Percentiles rank a stretch among this genome's conserved stretches.
These are phyloP conservation scores for Cyrtonyx montezumae DNA, from an alignment of 2,113 vertebrate genomes.

Conservation along the genomic window DNA sequence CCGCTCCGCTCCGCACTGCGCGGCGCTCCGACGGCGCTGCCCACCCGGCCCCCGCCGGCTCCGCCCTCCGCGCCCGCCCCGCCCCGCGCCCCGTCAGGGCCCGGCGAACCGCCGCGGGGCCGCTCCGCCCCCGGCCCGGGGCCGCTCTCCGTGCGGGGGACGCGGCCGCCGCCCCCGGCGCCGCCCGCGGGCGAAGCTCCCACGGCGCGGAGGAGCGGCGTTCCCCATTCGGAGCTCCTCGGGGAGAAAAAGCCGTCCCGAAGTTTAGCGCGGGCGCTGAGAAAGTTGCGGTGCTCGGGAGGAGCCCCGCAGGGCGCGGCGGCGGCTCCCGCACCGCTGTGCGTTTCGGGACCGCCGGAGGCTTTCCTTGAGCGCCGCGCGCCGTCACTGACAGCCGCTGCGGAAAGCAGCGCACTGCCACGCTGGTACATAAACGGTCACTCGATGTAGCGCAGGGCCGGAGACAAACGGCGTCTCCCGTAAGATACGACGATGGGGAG, in stretches of 20 bases:
- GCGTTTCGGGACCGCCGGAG: neutral
- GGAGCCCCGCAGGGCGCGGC: neutral
- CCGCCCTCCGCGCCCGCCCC: neutral
- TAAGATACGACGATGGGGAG: neutral
- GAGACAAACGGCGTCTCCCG: neutral
- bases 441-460: neutral
- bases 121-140: neutral
- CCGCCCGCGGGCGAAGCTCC: too few species aligned
- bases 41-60: neutral
- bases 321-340: too few species aligned
- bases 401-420: neutral
- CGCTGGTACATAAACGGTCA: neutral
- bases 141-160: too few species aligned
- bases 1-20: neutral
- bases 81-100: too few species aligned
- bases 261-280: neutral
- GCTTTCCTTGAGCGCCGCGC: neutral
- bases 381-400: neutral
- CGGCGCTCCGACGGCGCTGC: neutral
- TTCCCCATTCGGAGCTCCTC: neutral
- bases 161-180: too few species aligned
- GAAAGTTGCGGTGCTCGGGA: neutral
- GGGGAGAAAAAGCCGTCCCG: neutral
- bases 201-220: neutral
- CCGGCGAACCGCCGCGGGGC: too few species aligned